Percentiles rank a stretch among this genome's conserved stretches.
phyloP scores from a whole-genome alignment of 2,113 vertebrate genomes.

The Leucopsar rothschildi region DNA sequence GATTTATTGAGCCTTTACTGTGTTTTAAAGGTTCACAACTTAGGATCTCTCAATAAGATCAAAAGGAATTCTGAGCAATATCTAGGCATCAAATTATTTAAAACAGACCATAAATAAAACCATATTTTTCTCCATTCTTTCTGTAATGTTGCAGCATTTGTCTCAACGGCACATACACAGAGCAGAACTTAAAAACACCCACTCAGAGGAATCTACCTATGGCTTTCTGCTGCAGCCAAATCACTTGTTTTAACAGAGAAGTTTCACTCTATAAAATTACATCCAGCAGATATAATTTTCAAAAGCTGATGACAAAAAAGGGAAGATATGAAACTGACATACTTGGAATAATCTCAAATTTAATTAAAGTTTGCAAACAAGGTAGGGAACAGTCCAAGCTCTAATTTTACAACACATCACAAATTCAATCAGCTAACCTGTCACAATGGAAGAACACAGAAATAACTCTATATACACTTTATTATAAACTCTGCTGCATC shows the following conservation, averaged over 20 bases:
- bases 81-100: not conserved
- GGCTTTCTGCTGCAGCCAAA: not conserved
- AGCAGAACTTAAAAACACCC: not conserved
- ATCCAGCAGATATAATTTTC: not conserved
- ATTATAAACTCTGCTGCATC: not conserved
- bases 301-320: not conserved
- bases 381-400: not conserved
- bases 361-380: constrained; percentile 3
- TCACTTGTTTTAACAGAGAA: not conserved
- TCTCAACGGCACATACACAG: not conserved
- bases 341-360: not conserved
- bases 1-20: not conserved
- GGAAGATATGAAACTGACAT: not conserved
- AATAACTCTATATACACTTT: not conserved
- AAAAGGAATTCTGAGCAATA: not conserved
- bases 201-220: not conserved
- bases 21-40: not conserved
- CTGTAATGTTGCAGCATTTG: not conserved
- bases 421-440: not conserved
- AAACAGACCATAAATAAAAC: not conserved
- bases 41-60: not conserved
- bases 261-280: not conserved
- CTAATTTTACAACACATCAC: not conserved
- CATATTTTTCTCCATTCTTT: not conserved
- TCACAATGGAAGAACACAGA: not conserved